A percentile compares a stretch with the other conserved stretches of the same genome.
Evolutionary conservation across 1,140 invertebrate species (phyloP).

Genomic region (Danaus plexippus): DNA sequence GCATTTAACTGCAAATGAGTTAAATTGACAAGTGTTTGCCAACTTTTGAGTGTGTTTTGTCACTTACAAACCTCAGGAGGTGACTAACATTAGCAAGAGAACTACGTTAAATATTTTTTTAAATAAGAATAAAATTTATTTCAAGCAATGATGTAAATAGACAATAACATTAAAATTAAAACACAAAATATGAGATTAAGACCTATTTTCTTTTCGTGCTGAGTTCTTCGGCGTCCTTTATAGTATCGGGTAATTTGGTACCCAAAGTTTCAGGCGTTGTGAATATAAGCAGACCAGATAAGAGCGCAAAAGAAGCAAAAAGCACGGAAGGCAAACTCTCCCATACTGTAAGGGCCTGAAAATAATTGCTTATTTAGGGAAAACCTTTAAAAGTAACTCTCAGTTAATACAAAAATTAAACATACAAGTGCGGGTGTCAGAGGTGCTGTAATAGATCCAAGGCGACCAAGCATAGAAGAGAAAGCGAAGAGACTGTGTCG

Average conservation of each 20-base stretch:
- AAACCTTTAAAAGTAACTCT: background rate
- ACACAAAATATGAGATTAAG: too few relatives aligned
- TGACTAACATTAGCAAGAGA: too few relatives aligned
- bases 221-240: conserved; percentile 75
- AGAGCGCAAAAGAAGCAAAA: conserved; percentile 74
- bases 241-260: conserved; percentile 78
- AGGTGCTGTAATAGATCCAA: conserved; percentile 82
- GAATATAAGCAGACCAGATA: conserved; percentile 74
- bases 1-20: too few relatives aligned
- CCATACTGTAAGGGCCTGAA: conserved; percentile 35
- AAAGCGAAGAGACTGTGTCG: conserved; percentile 78
- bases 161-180: background rate
- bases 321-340: conserved; percentile 73
- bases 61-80: too few relatives aligned
- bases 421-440: conserved; percentile 77
- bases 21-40: conserved; percentile 28
- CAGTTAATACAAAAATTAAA: conserved; percentile 9
- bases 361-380: conserved; percentile 3
- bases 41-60: conserved; percentile 34
- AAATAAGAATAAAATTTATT: conserved; percentile 1
- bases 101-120: background rate
- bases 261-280: conserved; percentile 75
- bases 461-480: conserved; percentile 79
- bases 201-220: conserved; percentile 10
- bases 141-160: conserved; percentile 2